Percentiles rank a stretch among this genome's conserved stretches.
Conservation (phyloP, 23 tunicate species). For the Halocynthia aurantium region DNA sequence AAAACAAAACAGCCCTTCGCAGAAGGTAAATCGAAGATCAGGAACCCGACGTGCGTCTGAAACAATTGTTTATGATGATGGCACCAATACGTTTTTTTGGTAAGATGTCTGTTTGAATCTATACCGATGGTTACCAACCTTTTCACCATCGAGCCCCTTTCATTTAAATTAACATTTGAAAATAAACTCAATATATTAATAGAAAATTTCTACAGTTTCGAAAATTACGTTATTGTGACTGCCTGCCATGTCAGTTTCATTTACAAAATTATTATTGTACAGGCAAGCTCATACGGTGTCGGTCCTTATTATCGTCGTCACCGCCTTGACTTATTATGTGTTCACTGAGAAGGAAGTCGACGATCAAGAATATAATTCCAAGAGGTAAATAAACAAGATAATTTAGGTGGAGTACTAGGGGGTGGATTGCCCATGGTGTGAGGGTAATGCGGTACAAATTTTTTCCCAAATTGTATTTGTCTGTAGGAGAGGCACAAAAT, state of each 20-base stretch:
- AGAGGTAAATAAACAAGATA: slow-evolving; percentile 11
- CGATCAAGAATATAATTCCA: slow-evolving; percentile 50
- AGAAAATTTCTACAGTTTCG: too few species aligned
- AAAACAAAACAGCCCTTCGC: background rate
- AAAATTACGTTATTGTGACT: too few species aligned
- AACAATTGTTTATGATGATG: slow-evolving; percentile 77
- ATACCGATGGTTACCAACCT: background rate
- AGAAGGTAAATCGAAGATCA: background rate
- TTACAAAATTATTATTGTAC: background rate
- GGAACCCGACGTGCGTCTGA: slow-evolving; percentile 41
- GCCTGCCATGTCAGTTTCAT: too few species aligned
- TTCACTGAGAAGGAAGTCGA: slow-evolving; percentile 47
- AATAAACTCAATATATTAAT: too few species aligned
- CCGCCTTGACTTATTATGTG: slow-evolving; percentile 43
- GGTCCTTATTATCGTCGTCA: slow-evolving; percentile 39
- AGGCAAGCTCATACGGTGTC: slow-evolving; percentile 61
- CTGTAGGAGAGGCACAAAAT: too few species aligned
- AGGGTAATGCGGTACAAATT: too few species aligned
- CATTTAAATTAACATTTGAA: background rate
- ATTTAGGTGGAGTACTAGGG: background rate
- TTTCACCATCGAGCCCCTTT: background rate
- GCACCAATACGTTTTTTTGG: slow-evolving; percentile 73
- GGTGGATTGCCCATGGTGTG: too few species aligned
- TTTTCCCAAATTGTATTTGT: too few species aligned
- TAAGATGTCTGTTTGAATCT: background rate